These are phyloP conservation scores for Zophobas morio DNA, from an alignment of 1,140 invertebrate genomes.

Conservation along the genomic window DNA sequence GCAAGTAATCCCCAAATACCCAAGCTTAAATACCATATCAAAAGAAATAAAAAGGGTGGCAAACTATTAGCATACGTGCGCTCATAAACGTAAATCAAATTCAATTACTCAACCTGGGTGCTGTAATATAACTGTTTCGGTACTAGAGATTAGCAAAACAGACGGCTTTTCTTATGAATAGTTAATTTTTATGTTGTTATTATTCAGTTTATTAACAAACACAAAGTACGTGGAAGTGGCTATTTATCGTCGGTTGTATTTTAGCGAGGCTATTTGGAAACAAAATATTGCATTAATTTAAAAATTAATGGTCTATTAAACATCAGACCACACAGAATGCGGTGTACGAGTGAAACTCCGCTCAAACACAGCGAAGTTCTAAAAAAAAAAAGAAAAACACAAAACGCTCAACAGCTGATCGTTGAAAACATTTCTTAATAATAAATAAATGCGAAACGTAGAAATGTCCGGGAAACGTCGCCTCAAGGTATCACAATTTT, in stretches of 20 bases:
- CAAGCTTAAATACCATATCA: slow-evolving; percentile 28
- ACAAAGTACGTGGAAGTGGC: slow-evolving; percentile 32
- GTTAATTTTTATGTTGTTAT: slow-evolving; percentile 48
- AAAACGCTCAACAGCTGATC: not conserved
- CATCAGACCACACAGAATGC: slow-evolving; percentile 49
- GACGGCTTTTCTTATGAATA: slow-evolving; percentile 44
- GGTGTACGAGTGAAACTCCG: slow-evolving; percentile 37
- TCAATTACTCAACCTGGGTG: slow-evolving; percentile 38
- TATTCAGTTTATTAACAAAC: slow-evolving; percentile 45
- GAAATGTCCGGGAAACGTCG: too few relatives aligned
- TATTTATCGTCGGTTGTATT: slow-evolving; percentile 48
- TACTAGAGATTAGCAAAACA: slow-evolving; percentile 30
- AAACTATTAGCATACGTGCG: slow-evolving; percentile 40
- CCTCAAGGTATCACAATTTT: too few relatives aligned
- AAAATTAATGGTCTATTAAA: slow-evolving; percentile 52
- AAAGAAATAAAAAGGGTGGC: slow-evolving; percentile 38
- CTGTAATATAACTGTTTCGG: slow-evolving; percentile 35
- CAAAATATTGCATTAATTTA: slow-evolving; percentile 53
- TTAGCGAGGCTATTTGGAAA: slow-evolving; percentile 47
- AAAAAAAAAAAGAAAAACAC: slow-evolving; percentile 18
- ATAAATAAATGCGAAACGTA: too few relatives aligned
- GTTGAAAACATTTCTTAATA: too few relatives aligned
- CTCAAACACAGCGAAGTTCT: not conserved
- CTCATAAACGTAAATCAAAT: slow-evolving; percentile 47
- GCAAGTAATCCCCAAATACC: not conserved